These are phyloP conservation scores for Heteromyza rotundicornis DNA, from an alignment of 2,888 invertebrate genomes.

Conservation along the genomic window DNA sequence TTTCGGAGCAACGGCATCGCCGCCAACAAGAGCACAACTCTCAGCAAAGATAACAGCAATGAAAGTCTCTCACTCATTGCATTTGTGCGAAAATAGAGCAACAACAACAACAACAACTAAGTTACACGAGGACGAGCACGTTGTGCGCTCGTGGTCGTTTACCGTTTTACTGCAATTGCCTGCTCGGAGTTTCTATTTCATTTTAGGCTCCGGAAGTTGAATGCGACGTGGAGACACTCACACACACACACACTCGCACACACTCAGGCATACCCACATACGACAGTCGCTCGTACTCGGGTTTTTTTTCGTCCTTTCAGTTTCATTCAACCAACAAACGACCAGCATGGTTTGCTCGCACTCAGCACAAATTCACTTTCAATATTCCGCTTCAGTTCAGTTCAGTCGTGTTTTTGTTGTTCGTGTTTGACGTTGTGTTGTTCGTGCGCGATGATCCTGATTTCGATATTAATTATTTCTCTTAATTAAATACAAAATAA, in stretches of 20 bases:
- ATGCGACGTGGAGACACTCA: neutral
- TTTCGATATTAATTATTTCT: no score
- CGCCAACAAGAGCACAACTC: neutral
- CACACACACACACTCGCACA: conserved; percentile 24
- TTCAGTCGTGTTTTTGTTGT: conserved; percentile 59
- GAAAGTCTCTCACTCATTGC: neutral
- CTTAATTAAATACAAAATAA: neutral
- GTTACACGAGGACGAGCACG: neutral
- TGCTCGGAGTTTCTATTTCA: neutral
- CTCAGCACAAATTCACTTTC: no score
- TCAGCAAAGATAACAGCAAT: neutral
- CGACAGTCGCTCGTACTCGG: conserved; percentile 17
- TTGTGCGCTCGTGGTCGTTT: neutral
- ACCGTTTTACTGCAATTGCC: neutral
- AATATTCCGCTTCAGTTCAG: conserved; percentile 47
- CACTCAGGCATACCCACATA: neutral
- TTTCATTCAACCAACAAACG: conserved; percentile 20
- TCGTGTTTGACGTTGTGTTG: conserved; percentile 49
- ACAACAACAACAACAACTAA: neutral
- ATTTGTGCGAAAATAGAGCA: neutral
- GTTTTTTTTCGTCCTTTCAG: no score
- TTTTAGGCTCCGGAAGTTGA: neutral
- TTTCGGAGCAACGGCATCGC: neutral
- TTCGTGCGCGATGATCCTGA: conserved; percentile 17
- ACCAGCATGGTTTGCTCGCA: no score